Evolutionary conservation across 92 coral and sea anemone species (phyloP), one percentile per base, ranked within the genome.

Genomic region (Actinostola sp.): DNA sequence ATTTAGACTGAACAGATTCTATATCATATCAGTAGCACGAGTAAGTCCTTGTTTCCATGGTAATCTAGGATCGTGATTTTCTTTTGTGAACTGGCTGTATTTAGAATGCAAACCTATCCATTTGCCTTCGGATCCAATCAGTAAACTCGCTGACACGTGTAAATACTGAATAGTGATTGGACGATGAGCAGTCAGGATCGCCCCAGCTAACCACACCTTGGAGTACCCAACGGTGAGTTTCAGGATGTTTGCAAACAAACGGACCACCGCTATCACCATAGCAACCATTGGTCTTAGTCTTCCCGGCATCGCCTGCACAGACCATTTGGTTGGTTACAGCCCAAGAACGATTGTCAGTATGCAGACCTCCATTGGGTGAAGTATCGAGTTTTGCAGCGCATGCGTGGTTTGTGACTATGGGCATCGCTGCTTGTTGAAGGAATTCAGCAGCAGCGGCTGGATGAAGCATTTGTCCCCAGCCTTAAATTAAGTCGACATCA

Each of bases 201-300:
- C 97, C 97, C 97, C 97, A 92, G 79, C 97, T 92, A 24, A 92
- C 97, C 27, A 83, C 88, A 0, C 97, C 97, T 32, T 86, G 77
- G 30, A 92, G 83, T 55, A 86, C 83, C 97, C 97, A 92, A 48
- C 77, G 95, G 25, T 84, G 90, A 66, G 66, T 82, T 24, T 53
- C 49, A 38, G 66, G 36, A 54, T 72, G 77, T 45, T 76, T 76
- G 78, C 96, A 92, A 39, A 83, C 87, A 72, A 89, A 82, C 6
- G 97, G 97, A 3, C 97, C 97, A 6, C 97, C 97, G 38, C 97
- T 92, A 73, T 92, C 97, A 50, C 97, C 97, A 81, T 71, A 91
- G 82, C 97, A 92, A 27, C 97, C 97, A 51, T 84, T 82, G 7
- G 76, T 83, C 70, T 79, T 84, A 17, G 92, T 92, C 33, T 58